phyloP scores from a whole-genome alignment of 2,888 invertebrate genomes.

The Andrena hattorfiana region DNA sequence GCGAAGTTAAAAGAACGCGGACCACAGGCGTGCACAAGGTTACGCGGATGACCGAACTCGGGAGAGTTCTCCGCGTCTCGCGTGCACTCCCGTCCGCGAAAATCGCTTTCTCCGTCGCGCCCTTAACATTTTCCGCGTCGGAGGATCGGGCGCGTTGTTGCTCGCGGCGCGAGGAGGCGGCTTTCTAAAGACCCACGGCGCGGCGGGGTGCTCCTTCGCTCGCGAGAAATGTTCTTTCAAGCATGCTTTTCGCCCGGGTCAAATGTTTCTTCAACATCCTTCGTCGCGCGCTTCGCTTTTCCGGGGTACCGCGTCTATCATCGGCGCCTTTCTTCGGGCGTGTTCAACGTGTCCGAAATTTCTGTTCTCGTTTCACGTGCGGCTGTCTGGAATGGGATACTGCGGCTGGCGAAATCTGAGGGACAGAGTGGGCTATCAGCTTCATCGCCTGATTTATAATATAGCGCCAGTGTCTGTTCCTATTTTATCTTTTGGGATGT shows the following conservation, averaged over 20 bases:
- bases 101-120: not conserved
- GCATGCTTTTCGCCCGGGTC: not conserved
- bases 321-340: not conserved
- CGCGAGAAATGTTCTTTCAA: constrained; percentile 1
- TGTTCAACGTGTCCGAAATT: not conserved
- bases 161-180: not conserved
- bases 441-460: not conserved
- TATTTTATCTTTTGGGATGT: too few species aligned
- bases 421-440: not conserved
- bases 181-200: constrained; percentile 1
- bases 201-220: not conserved
- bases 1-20: constrained; percentile 54
- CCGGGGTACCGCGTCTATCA: not conserved
- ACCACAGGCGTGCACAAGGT: not conserved
- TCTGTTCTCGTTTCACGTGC: not conserved
- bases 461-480: too few species aligned
- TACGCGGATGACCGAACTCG: constrained; percentile 46
- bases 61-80: constrained; percentile 5
- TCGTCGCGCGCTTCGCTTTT: not conserved
- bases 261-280: constrained; percentile 5
- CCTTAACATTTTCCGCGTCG: constrained; percentile 24
- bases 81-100: constrained; percentile 24
- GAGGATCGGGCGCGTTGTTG: not conserved
- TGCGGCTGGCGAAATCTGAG: not conserved
- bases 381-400: not conserved